Conservation (phyloP, 2,888 invertebrate species). For the Dermolepida albohirtum region DNA sequence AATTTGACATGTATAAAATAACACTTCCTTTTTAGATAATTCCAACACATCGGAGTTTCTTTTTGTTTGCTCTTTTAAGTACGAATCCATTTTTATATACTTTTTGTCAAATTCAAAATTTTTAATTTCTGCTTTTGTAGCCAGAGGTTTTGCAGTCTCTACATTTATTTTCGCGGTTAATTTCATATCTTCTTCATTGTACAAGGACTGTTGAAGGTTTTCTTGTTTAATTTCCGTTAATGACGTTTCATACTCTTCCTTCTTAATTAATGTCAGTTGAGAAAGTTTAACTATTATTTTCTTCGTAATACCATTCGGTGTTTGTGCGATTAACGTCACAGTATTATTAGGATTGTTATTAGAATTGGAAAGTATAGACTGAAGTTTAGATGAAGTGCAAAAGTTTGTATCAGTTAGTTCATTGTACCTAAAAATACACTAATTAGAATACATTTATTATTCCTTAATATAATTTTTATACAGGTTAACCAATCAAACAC, state of each 20-base stretch:
- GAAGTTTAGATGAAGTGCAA: constrained; percentile 1
- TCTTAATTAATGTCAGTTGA: constrained; percentile 23
- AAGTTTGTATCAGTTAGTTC: not conserved
- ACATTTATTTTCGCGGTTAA: not conserved
- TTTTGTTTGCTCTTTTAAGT: constrained; percentile 18
- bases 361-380: constrained; percentile 5
- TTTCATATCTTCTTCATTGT: constrained; percentile 6
- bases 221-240: constrained; percentile 29
- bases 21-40: not conserved
- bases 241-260: constrained; percentile 24
- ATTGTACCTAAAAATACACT: constrained; percentile 15
- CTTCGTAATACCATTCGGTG: constrained; percentile 22
- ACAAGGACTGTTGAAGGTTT: not conserved
- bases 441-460: not conserved
- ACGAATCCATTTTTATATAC: constrained; percentile 9
- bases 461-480: not conserved
- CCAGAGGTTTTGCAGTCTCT: not conserved
- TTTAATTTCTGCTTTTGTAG: constrained; percentile 4
- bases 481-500: not conserved
- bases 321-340: constrained; percentile 18
- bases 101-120: constrained; percentile 32
- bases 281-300: constrained; percentile 27
- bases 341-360: constrained; percentile 3
- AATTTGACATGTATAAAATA: constrained; percentile 19
- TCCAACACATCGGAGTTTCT: not conserved